phyloP scores from a whole-genome alignment of 2,113 vertebrate species.

The Neotoma lepida region DNA sequence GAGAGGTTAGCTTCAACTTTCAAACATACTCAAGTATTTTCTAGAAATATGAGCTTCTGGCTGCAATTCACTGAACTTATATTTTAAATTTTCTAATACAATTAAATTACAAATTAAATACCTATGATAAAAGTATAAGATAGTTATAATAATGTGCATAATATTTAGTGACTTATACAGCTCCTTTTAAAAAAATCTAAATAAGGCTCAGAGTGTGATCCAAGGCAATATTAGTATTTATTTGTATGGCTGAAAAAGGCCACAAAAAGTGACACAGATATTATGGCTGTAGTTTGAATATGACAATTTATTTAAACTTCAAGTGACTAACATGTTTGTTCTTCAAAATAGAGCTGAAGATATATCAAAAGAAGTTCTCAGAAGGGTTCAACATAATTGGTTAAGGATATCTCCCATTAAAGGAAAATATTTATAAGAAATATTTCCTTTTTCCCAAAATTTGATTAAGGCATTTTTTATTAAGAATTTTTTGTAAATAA shows the following conservation, averaged over 20 bases:
- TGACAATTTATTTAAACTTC: background rate
- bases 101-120: background rate
- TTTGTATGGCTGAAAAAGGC: background rate
- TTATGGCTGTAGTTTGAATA: constrained; percentile 6
- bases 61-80: background rate
- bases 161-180: background rate
- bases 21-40: background rate
- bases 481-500: no score
- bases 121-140: background rate
- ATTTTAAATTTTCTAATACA: constrained; percentile 3
- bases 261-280: background rate
- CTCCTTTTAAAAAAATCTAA: background rate
- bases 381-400: background rate
- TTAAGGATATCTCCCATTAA: background rate
- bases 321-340: background rate
- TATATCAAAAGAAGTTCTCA: background rate
- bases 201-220: background rate
- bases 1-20: background rate
- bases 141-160: background rate
- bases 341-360: background rate
- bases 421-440: background rate
- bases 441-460: no score
- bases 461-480: no score
- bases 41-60: background rate
- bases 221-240: background rate